These are phyloP conservation scores for Eristalinus sepulchralis DNA, from an alignment of 2,888 invertebrate genomes.

Conservation along the genomic window DNA sequence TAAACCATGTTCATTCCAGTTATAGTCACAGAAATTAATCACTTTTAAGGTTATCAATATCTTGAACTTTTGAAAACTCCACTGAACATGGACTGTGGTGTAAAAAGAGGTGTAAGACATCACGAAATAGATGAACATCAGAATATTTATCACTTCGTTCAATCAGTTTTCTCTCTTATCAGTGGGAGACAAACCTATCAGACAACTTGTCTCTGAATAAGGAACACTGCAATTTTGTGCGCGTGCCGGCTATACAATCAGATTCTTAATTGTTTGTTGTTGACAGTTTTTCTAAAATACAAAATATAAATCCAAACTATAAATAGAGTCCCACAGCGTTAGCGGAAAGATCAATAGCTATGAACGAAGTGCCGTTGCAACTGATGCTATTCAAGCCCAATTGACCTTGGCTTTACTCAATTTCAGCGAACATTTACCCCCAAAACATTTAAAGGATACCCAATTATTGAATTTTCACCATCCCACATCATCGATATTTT, in stretches of 20 bases:
- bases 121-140: not conserved
- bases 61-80: too few species aligned
- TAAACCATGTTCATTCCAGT: too few species aligned
- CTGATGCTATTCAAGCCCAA: not conserved
- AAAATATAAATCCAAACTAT: not conserved
- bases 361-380: not conserved
- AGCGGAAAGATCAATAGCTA: not conserved
- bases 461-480: slow-evolving; percentile 35
- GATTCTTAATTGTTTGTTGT: too few species aligned
- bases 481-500: slow-evolving; percentile 65
- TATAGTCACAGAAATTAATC: too few species aligned
- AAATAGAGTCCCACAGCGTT: not conserved
- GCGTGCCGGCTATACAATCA: not conserved
- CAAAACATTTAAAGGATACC: slow-evolving; percentile 54
- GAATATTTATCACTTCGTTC: not conserved
- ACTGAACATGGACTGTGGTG: too few species aligned
- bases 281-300: too few species aligned
- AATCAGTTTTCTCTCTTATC: not conserved
- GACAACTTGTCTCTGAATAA: not conserved
- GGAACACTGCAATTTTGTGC: too few species aligned
- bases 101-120: not conserved
- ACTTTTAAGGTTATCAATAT: too few species aligned
- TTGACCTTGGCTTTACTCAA: not conserved
- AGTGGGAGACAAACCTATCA: not conserved
- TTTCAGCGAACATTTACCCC: slow-evolving; percentile 5